These are phyloP conservation scores for Melangyna quadrimaculata DNA, from an alignment of 2,888 invertebrate genomes.

Conservation along the genomic window DNA sequence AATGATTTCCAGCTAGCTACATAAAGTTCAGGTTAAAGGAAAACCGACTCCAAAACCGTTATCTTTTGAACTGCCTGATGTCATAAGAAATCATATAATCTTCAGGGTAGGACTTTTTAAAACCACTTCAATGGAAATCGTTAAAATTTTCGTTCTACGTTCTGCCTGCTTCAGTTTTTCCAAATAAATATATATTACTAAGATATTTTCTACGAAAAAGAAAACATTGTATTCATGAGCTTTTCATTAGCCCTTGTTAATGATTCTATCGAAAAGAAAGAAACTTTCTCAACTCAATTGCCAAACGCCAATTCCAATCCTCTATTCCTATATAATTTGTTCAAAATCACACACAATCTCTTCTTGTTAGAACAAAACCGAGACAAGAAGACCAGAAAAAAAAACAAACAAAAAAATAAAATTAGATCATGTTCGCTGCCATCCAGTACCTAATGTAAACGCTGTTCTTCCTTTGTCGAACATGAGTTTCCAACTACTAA, in stretches of 20 bases:
- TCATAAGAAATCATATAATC: too few relatives aligned
- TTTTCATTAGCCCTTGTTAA: conserved; percentile 4
- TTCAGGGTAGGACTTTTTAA: too few relatives aligned
- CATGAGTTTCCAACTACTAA: conserved; percentile 56
- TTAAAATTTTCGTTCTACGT: neutral
- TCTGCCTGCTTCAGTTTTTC: neutral
- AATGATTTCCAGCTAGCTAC: too few relatives aligned
- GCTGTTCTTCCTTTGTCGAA: conserved; percentile 25
- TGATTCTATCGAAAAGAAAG: neutral
- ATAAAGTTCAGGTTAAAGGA: too few relatives aligned
- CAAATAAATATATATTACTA: too few relatives aligned
- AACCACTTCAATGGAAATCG: neutral
- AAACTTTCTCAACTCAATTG: conserved; percentile 18
- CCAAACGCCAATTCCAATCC: neutral
- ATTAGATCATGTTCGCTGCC: conserved; percentile 51
- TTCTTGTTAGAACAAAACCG: conserved; percentile 1
- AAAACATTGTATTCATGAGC: neutral
- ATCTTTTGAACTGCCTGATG: too few relatives aligned
- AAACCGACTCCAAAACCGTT: too few relatives aligned
- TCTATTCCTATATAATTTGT: neutral
- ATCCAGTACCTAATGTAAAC: conserved; percentile 33
- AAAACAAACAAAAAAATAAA: conserved; percentile 9
- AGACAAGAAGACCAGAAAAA: neutral
- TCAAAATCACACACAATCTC: conserved; percentile 5
- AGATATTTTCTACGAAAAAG: too few relatives aligned